Evolutionary conservation across 2,797 vertebrate species (phyloP), one percentile per base, ranked within the genome.

Genomic region (Sebastes melanostomus): DNA sequence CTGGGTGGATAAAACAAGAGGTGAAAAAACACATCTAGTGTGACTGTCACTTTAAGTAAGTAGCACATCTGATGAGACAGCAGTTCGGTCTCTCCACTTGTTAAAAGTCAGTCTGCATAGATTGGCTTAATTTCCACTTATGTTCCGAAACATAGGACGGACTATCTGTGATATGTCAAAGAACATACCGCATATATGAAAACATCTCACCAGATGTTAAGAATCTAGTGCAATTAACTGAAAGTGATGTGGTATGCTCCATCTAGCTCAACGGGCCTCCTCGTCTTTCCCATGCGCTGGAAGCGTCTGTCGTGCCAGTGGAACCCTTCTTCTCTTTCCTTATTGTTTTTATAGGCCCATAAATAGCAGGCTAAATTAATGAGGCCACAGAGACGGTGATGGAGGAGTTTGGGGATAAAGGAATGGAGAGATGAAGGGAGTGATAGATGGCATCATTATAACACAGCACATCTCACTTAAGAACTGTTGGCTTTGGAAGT

Each of bases 371-470:
- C 86, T 84, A 94, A 93, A 95, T 94, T 90, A 93, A 93, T 92
- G 93, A 94, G 93, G 86, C 93, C 91, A 83, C 82, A 81, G 88
- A 91, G 89, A 91, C 81, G 87, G 66, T 90, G 90, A 93, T 93
- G 91, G 89, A 92, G 86, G 86, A 91, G 85, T 91, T 87, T 80
- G 77, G 89, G 89, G 88, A 88, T 88, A 77, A 88, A 93, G 90
- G 89, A 92, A 90, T 86, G 86, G 85, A 81, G 89, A 89, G 89
- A 93, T 90, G 88, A 90, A 91, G 91, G 93, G 84, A 91, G 78
- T 95, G 94, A 96, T 94, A 92, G 93, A 96, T 95, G 90, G 92
- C 91, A 91, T 93, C 94, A 93, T 95, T 95, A 94, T 88, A 90
- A 83, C 60, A 61, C 82, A 83, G 89, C 90, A 92, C 79, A 94